phyloP scores from a whole-genome alignment of 1,140 invertebrate genomes.

The Drosophila grimshawi region DNA sequence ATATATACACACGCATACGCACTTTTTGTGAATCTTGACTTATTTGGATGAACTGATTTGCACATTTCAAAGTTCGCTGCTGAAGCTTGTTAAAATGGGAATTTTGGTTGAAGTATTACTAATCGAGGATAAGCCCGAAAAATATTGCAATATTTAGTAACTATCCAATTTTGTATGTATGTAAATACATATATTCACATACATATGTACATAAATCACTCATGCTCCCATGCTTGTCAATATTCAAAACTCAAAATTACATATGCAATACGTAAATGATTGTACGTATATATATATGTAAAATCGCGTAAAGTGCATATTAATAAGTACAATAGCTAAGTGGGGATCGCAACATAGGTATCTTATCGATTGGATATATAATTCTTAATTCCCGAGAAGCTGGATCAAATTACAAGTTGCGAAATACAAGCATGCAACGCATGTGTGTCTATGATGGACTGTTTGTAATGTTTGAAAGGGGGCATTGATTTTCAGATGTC shows the following conservation, averaged over 20 bases:
- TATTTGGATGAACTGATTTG: conserved; percentile 45
- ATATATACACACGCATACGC: conserved; percentile 3
- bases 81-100: conserved; percentile 2
- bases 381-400: not conserved
- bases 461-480: conserved; percentile 27
- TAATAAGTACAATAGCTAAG: not conserved
- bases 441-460: not conserved
- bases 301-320: conserved; percentile 4
- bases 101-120: conserved; percentile 17
- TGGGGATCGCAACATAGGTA: not conserved
- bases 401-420: not conserved
- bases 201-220: conserved; percentile 10
- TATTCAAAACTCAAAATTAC: conserved; percentile 18
- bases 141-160: conserved; percentile 2
- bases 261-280: not conserved
- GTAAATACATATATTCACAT: not conserved
- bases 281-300: not conserved
- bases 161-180: not conserved
- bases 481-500: conserved; percentile 71
- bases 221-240: conserved; percentile 10
- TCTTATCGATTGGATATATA: not conserved
- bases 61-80: conserved; percentile 33
- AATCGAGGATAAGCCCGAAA: not conserved
- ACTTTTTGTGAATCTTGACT: conserved; percentile 38
- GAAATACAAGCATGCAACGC: not conserved